Conservation (phyloP, 2,797 vertebrate species). For the Argya squamiceps region DNA sequence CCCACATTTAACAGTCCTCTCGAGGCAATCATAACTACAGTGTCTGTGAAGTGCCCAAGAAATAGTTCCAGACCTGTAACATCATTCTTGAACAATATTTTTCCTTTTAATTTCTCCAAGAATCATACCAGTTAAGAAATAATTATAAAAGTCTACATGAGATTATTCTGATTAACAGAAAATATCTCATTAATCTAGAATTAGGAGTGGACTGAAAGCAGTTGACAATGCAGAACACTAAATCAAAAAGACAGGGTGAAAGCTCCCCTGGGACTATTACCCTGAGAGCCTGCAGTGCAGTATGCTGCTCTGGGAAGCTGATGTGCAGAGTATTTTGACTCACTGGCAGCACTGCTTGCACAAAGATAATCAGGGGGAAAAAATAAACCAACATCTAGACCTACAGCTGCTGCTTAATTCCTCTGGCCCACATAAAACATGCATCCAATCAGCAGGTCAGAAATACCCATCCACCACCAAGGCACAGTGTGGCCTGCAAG, state of each 20-base stretch:
- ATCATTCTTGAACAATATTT: not conserved
- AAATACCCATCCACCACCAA: not conserved
- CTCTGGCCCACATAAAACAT: constrained; percentile 34
- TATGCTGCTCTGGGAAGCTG: not conserved
- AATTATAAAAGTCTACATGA: not conserved
- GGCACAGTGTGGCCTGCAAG: not conserved
- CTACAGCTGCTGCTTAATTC: constrained; percentile 65
- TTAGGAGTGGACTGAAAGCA: not conserved
- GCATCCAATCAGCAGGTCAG: not conserved
- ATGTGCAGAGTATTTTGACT: not conserved
- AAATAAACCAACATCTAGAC: constrained; percentile 5
- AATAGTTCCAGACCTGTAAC: not conserved
- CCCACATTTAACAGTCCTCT: not conserved
- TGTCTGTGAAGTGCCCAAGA: not conserved
- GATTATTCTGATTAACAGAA: not conserved
- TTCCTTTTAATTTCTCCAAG: not conserved
- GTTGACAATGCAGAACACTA: not conserved
- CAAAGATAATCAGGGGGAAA: not conserved
- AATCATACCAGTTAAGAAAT: not conserved
- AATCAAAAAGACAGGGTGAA: not conserved
- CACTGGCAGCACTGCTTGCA: not conserved
- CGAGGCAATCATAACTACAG: not conserved
- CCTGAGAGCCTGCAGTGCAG: not conserved
- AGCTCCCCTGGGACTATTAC: not conserved
- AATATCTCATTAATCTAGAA: not conserved